A percentile compares a stretch with the other conserved stretches of the same genome.
Conservation (phyloP, 2,113 vertebrate genomes). For the Pleuronectes platessa region DNA sequence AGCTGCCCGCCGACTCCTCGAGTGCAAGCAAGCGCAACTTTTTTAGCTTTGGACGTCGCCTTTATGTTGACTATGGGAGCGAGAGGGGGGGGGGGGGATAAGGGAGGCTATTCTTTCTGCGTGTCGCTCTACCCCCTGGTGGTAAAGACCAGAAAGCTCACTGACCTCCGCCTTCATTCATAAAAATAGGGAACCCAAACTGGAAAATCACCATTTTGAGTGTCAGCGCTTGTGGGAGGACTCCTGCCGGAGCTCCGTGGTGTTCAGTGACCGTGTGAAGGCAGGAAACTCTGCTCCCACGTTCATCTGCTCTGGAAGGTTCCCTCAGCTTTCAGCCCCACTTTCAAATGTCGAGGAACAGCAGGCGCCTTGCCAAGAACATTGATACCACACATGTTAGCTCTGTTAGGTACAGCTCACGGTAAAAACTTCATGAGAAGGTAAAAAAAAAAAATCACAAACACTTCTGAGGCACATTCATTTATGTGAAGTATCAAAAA, state of each 20-base stretch:
- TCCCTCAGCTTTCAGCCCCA: no score
- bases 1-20: conserved; percentile 44
- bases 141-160: conserved; percentile 32
- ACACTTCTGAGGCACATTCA: no score
- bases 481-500: no score
- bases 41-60: conserved; percentile 53
- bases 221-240: neutral
- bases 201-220: conserved; percentile 53
- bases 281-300: no score
- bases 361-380: no score
- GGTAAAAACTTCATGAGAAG: no score
- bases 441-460: no score
- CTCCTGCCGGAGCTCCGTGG: neutral
- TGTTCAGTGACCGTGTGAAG: neutral
- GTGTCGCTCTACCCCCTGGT: conserved; percentile 65
- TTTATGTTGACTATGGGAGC: conserved; percentile 61
- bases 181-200: conserved; percentile 71
- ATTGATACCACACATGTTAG: no score
- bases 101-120: conserved; percentile 24
- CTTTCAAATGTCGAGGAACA: no score
- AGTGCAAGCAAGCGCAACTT: conserved; percentile 57
- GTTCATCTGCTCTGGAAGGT: no score
- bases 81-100: conserved; percentile 31
- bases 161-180: conserved; percentile 77
- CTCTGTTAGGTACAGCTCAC: no score